Evolutionary conservation across 2,113 vertebrate species (phyloP).

Genomic region (Hymenochirus boettgeri): DNA sequence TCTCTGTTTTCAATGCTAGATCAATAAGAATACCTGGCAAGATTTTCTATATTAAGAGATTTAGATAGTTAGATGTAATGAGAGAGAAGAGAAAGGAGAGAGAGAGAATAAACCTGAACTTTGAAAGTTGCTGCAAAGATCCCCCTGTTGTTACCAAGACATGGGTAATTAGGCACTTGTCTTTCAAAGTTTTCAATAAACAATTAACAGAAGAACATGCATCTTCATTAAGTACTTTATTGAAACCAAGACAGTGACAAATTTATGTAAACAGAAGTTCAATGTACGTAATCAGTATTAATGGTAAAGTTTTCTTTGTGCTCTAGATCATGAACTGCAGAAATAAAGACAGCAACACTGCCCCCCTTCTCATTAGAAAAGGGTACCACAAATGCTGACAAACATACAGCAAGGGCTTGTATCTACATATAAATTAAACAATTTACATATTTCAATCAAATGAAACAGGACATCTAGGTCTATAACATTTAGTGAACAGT

Average conservation of each 20-base stretch:
- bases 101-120: neutral
- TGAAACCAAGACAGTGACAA: slow-evolving; percentile 39
- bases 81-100: no score
- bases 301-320: slow-evolving; percentile 34
- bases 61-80: no score
- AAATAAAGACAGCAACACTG: slow-evolving; percentile 8
- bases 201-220: slow-evolving; percentile 37
- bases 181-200: slow-evolving; percentile 41
- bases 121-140: neutral
- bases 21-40: no score
- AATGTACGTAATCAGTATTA: slow-evolving; percentile 42
- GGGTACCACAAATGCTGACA: neutral
- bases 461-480: no score
- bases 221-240: slow-evolving; percentile 42
- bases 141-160: slow-evolving; percentile 21
- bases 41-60: no score
- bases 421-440: neutral
- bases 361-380: slow-evolving; percentile 8
- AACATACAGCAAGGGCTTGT: neutral
- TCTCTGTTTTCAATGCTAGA: no score
- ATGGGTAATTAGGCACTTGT: slow-evolving; percentile 41
- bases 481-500: no score
- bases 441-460: slow-evolving; percentile 3
- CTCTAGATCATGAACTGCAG: slow-evolving; percentile 24
- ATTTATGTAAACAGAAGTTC: slow-evolving; percentile 38